Base-by-base conservation (phyloP, 2,888 invertebrate genomes). In the Andrena haemorrhoa region DNA sequence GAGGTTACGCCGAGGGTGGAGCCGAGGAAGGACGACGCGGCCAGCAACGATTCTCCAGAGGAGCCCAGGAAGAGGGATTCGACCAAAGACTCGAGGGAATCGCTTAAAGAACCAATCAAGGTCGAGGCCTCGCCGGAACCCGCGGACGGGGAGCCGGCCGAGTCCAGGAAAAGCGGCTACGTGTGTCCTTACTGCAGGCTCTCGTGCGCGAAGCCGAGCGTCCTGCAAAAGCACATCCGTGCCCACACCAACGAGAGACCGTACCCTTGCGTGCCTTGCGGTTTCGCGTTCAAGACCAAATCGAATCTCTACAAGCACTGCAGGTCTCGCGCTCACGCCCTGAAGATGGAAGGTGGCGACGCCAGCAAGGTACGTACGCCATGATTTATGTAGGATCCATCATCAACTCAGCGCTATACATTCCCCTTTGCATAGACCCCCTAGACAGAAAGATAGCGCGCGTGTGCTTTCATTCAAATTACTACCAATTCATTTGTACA, bases 231-330 rank as follows among this genome's bases (percentile, higher is more conserved):
- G 95, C 98, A 98, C 95, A 97, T 98, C 94, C 96, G 98, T 92
- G 98, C 98, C 82, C 98, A 98, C 94, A 98, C 98, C 63, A 98
- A 98, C 93, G 98, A 98, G 94, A 95, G 98, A 90, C 98, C 98
- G 77, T 98, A 97, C 95, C 98, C 98, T 35, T 98, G 98, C 94
- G 95, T 96, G 90, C 96, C 97, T 87, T 98, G 98, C 94, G 98
- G 98, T 87, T 97, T 98, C 94, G 97, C 98, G 90, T 98, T 98
- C 95, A 98, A 98, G 94, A 98, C 98, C 29, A 97, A 98, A 94
- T 98, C 98, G 90, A 98, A 98, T 94, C 95, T 98, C 87, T 98
- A 98, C 94, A 98, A 98, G 94, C 98, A 98, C 94, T 96, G 97
- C 94, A 95, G 97, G 94, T 97, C 97, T 65, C 95, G 97, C 89